Conservation (phyloP, 2,113 vertebrate species). For the Helogale parvula region DNA sequence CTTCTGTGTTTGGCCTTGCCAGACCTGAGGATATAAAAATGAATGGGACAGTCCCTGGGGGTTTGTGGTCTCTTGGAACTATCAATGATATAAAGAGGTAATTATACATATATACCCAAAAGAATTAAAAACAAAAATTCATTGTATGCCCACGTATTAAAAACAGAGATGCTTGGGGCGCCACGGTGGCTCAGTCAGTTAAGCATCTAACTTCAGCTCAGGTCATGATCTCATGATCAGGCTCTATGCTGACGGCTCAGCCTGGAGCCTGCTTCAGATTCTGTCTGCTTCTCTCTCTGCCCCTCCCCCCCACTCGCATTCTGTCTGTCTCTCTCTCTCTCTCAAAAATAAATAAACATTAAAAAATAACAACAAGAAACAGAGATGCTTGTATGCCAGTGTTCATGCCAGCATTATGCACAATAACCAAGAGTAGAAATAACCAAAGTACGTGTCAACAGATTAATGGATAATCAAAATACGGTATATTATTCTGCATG, state of each 20-base stretch:
- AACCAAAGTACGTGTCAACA: not conserved
- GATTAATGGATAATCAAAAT: not conserved
- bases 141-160: not conserved
- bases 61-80: not conserved
- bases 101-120: not conserved
- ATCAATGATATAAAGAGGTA: not conserved
- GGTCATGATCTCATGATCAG: too few relatives aligned
- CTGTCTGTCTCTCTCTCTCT: too few relatives aligned
- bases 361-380: too few relatives aligned
- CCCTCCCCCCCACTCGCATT: too few relatives aligned
- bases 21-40: not conserved
- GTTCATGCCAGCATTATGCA: not conserved
- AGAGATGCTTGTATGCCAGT: not conserved
- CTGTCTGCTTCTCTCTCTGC: too few relatives aligned
- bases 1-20: not conserved
- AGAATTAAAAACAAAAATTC: not conserved
- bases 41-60: not conserved
- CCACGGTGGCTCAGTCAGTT: too few relatives aligned
- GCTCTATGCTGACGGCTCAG: too few relatives aligned
- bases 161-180: not conserved
- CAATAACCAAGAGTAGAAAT: not conserved
- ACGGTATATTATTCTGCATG: too few relatives aligned
- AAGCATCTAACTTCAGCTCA: too few relatives aligned
- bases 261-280: too few relatives aligned
- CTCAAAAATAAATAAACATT: too few relatives aligned